These are phyloP conservation scores for Orientallactaga bullata DNA, from an alignment of 2,113 vertebrate genomes.

Conservation along the genomic window DNA sequence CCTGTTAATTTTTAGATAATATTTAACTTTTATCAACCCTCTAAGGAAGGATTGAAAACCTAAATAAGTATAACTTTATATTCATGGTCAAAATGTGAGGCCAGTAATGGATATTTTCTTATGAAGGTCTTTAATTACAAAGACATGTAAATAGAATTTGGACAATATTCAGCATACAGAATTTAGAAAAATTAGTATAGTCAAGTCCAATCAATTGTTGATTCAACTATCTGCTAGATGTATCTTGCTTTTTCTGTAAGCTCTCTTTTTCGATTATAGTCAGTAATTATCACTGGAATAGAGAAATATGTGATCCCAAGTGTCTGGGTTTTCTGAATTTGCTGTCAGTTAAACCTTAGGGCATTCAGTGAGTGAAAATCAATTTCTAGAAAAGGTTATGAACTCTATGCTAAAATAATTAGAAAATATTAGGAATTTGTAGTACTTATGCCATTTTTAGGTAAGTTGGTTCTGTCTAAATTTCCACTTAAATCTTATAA, in stretches of 20 bases:
- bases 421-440: not conserved
- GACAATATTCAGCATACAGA: not conserved
- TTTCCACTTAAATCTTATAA: not conserved
- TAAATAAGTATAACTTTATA: constrained; percentile 18
- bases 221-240: not conserved
- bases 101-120: not conserved
- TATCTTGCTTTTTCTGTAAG: not conserved
- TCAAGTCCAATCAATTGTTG: not conserved
- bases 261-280: not conserved
- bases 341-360: constrained; percentile 20
- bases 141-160: constrained; percentile 17
- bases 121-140: not conserved
- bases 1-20: not conserved
- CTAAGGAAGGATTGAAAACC: not conserved
- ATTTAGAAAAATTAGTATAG: not conserved
- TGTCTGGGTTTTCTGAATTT: constrained; percentile 41
- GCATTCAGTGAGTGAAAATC: not conserved
- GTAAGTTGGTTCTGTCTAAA: not conserved
- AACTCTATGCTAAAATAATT: not conserved
- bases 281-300: not conserved
- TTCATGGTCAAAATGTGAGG: not conserved
- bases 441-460: not conserved
- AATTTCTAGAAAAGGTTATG: not conserved
- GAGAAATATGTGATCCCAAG: not conserved
- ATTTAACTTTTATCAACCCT: not conserved